Percentiles rank a stretch among this genome's conserved stretches.
Evolutionary conservation across 2,797 vertebrate species (phyloP).

Genomic region (Molossus alvarezi): DNA sequence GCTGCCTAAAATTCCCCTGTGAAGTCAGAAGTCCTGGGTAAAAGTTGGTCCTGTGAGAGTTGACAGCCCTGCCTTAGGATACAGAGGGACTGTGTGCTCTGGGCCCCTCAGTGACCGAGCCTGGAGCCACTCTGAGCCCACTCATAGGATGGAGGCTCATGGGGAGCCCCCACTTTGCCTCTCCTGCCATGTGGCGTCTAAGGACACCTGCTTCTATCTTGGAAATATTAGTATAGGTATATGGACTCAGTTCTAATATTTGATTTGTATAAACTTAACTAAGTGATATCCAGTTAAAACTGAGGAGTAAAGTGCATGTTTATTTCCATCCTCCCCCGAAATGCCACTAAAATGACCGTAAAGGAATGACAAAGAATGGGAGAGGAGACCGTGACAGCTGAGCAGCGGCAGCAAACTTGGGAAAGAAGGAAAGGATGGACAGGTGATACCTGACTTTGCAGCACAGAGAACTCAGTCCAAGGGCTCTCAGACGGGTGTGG

Average conservation of each 20-base stretch:
- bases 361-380: not conserved
- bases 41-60: not conserved
- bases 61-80: not conserved
- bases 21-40: not conserved
- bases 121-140: not conserved
- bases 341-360: accelerated
- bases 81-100: not conserved
- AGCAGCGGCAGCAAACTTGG: not conserved
- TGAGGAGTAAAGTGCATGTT: not conserved
- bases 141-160: not conserved
- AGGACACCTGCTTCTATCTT: not conserved
- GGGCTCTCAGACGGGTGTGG: accelerated
- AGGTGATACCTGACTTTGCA: not conserved
- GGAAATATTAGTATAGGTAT: too few relatives aligned
- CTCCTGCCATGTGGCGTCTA: not conserved
- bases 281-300: accelerated
- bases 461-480: not conserved
- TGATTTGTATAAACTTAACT: not conserved
- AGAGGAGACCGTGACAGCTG: not conserved
- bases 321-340: not conserved
- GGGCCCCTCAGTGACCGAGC: not conserved
- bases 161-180: accelerated
- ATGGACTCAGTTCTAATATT: not conserved
- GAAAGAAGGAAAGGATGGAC: not conserved
- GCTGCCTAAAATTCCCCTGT: too few relatives aligned